Evolutionary conservation across 2,888 invertebrate species (phyloP).

Genomic region (Agonum fuliginosum): DNA sequence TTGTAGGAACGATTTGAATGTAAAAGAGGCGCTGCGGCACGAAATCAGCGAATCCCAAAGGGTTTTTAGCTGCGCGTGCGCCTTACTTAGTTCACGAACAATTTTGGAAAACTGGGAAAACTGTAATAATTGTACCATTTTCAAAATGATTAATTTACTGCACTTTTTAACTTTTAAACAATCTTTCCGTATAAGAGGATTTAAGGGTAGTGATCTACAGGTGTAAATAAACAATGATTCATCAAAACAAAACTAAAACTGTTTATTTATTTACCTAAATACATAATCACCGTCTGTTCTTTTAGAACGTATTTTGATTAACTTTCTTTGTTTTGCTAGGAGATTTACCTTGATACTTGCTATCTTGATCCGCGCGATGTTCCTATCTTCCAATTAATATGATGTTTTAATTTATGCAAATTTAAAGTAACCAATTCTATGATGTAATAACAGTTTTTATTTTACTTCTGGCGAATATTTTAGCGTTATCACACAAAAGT

Average conservation of each 20-base stretch:
- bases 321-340: slow-evolving; percentile 1
- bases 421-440: background rate
- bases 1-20: slow-evolving; percentile 48
- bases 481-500: no score
- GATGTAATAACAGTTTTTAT: no score
- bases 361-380: no score
- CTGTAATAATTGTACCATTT: background rate
- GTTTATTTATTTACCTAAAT: slow-evolving; percentile 10
- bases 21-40: slow-evolving; percentile 46
- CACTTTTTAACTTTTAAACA: background rate
- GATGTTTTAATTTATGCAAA: no score
- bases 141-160: background rate
- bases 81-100: background rate
- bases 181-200: background rate
- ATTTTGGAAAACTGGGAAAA: no score
- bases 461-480: no score
- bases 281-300: background rate
- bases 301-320: background rate
- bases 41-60: slow-evolving; percentile 40
- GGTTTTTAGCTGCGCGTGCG: slow-evolving; percentile 37
- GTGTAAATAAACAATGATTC: slow-evolving; percentile 23
- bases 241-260: slow-evolving; percentile 21
- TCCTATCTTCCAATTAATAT: no score
- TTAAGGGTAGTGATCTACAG: slow-evolving; percentile 3
- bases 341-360: background rate